These are phyloP conservation scores for Achlya flavicornis DNA, from an alignment of 2,888 invertebrate genomes.

Conservation along the genomic window DNA sequence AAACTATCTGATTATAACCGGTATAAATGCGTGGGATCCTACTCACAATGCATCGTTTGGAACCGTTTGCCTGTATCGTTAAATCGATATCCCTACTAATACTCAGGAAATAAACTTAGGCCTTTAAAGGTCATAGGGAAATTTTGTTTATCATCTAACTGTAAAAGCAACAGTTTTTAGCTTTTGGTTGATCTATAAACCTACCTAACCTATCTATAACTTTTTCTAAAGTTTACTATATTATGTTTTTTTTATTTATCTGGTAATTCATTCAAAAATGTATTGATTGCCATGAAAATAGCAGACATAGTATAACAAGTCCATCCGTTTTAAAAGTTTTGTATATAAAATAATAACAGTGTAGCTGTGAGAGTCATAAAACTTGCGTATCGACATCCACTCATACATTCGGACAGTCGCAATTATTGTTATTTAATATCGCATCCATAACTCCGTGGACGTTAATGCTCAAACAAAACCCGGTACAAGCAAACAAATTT, in stretches of 20 bases:
- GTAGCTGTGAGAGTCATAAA: background rate
- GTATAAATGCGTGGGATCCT: constrained; percentile 78
- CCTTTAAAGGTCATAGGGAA: constrained; percentile 44
- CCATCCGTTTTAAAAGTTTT: too few relatives aligned
- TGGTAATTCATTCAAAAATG: background rate
- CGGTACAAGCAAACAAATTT: constrained; percentile 78
- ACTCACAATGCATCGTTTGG: constrained; percentile 75
- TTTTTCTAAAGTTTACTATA: too few relatives aligned
- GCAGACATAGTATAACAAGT: background rate
- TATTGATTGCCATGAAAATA: background rate
- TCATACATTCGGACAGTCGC: constrained; percentile 34
- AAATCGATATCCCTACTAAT: constrained; percentile 35
- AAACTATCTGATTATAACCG: constrained; percentile 69
- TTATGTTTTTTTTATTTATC: too few relatives aligned
- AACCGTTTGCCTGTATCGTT: constrained; percentile 41
- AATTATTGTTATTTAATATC: constrained; percentile 70
- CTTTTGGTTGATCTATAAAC: background rate
- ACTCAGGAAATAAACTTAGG: constrained; percentile 33
- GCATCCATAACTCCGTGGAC: constrained; percentile 63
- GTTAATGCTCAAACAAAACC: constrained; percentile 74
- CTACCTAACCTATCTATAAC: background rate
- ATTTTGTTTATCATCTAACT: constrained; percentile 17
- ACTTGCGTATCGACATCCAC: constrained; percentile 8
- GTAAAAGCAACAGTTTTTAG: too few relatives aligned
- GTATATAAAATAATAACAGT: constrained; percentile 1